Conservation (phyloP, 2,113 vertebrate species). For the Pelobates fuscus region DNA sequence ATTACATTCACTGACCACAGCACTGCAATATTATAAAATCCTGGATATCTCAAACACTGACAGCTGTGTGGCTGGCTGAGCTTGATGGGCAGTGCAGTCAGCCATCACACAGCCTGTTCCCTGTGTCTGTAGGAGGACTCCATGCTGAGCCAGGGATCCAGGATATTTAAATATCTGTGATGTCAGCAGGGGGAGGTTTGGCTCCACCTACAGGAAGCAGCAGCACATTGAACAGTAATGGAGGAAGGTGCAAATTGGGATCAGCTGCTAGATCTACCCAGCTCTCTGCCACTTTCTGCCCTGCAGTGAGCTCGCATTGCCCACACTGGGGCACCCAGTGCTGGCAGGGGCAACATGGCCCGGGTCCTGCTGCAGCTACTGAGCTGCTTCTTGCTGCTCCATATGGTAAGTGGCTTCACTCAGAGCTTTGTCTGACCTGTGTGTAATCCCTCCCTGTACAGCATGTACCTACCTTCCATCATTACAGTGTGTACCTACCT, state of each 20-base stretch:
- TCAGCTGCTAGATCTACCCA: background rate
- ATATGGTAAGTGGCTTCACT: slow-evolving; percentile 5
- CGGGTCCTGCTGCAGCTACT: background rate
- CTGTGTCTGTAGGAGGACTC: too few relatives aligned
- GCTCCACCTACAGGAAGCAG: background rate
- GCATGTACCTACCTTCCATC: too few relatives aligned
- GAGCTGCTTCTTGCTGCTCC: background rate
- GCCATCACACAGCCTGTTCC: too few relatives aligned
- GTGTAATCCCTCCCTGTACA: too few relatives aligned
- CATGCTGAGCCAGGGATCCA: too few relatives aligned
- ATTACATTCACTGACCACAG: too few relatives aligned
- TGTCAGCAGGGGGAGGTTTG: background rate
- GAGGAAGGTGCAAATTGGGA: background rate
- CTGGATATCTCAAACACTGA: too few relatives aligned
- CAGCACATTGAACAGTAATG: slow-evolving; percentile 3
- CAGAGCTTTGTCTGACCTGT: too few relatives aligned
- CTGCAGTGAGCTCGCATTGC: background rate
- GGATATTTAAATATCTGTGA: background rate
- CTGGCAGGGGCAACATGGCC: background rate
- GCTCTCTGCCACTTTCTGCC: background rate
- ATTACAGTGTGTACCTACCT: too few relatives aligned
- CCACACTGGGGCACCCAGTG: background rate
- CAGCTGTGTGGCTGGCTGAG: too few relatives aligned
- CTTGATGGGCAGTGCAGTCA: too few relatives aligned
- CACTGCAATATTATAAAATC: too few relatives aligned